Conservation (phyloP, 2,797 vertebrate species). For the Graptemys geographica region DNA sequence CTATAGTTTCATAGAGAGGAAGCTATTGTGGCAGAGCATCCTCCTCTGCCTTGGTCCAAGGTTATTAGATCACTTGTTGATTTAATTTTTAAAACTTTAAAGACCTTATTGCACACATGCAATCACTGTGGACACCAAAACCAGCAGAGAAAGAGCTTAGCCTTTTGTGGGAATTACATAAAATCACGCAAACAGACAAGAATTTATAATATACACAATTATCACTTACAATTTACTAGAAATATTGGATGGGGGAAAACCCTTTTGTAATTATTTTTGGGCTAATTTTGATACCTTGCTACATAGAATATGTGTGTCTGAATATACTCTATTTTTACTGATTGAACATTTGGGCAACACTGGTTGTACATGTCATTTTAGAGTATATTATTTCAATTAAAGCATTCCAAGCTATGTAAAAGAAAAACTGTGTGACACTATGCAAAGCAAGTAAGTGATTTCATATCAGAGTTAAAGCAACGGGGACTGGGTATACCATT, state of each 20-base stretch:
- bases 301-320: accelerated
- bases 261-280: neutral
- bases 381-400: neutral
- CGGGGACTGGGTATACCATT: accelerated
- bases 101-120: accelerated
- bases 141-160: neutral
- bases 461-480: neutral
- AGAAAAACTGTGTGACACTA: neutral
- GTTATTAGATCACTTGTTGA: accelerated
- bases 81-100: neutral
- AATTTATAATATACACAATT: neutral
- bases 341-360: neutral
- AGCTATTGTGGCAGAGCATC: neutral
- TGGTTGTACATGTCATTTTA: neutral
- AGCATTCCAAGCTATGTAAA: neutral
- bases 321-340: neutral
- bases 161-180: neutral
- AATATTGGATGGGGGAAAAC: neutral
- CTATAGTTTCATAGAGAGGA: neutral
- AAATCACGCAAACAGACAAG: neutral
- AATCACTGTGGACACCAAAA: neutral
- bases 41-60: neutral
- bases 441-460: neutral
- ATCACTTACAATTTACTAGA: neutral
- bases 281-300: neutral